These are phyloP conservation scores for Campopleginae sp. DNA, from an alignment of 2,888 invertebrate genomes.

Conservation along the genomic window DNA sequence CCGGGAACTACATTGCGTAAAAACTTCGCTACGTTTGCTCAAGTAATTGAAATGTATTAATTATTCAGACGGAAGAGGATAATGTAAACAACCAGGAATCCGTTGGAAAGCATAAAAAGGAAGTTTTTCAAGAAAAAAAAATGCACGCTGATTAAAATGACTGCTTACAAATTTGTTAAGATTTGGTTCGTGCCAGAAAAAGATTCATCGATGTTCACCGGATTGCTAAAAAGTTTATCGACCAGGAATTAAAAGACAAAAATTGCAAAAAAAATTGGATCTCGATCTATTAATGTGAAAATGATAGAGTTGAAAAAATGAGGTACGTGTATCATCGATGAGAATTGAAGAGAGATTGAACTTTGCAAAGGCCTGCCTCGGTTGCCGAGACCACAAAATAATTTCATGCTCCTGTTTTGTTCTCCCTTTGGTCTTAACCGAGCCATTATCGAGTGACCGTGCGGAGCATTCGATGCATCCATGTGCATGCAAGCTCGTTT, in stretches of 20 bases:
- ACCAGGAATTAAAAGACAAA: no score
- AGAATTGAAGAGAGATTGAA: conserved; percentile 35
- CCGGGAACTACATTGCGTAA: neutral
- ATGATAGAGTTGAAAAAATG: conserved; percentile 11
- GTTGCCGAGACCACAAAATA: conserved; percentile 46
- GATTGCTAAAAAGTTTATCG: no score
- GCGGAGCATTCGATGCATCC: conserved; percentile 43
- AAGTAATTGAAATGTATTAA: neutral
- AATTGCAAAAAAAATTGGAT: neutral
- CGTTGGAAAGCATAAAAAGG: neutral
- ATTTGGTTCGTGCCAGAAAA: neutral
- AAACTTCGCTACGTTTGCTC: neutral
- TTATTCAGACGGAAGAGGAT: neutral
- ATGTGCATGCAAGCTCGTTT: conserved; percentile 38
- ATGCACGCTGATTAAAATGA: neutral
- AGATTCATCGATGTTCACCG: neutral
- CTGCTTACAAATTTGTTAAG: neutral
- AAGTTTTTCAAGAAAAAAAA: neutral
- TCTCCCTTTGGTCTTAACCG: conserved; percentile 44
- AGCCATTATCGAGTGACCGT: conserved; percentile 58
- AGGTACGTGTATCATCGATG: conserved; percentile 42
- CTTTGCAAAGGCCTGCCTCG: conserved; percentile 22
- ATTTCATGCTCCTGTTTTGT: conserved; percentile 24
- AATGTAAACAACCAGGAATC: neutral
- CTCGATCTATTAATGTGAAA: neutral